Base-by-base conservation (phyloP, 1,140 invertebrate species). In the Trichomalopsis sarcophagae region DNA sequence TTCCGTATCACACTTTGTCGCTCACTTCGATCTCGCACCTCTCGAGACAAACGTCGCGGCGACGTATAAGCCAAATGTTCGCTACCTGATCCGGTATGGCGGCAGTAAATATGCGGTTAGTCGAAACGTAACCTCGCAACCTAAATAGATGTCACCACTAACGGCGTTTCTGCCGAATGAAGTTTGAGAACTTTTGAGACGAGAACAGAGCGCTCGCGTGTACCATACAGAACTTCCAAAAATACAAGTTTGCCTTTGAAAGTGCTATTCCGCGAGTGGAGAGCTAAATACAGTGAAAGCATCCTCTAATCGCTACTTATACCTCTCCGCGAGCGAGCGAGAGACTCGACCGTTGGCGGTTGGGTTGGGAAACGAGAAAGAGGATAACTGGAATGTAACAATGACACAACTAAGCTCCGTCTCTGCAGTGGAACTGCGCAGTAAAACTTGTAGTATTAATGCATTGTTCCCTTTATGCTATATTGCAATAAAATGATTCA, bases 341-440 rank as follows among this genome's bases (percentile, higher is more conserved):
- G 17, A 62, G 14, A 33, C 27, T 79, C 27, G 55, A 79, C 55
- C 55, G 55, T 33, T 1, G 30, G 27, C 36, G 77, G 77, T 36
- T 68, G 55, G 77, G 77, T 36, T 68, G 55, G 36, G 27, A 62
- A 79, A 79, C 77, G 55, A 79, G 77, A 27, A 27, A 21, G 27
- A 66, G 77, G 68, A 55, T 66, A 79, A 79, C 77, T 66, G 11
- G 50, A 68, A 68, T 79, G 77, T 79, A 79, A 79, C 36, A 79
- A 79, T 68, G 77, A 68, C 23, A 55, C 23, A 79, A 79, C 77
- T 79, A 66, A 40, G 55, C 40, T 44, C n/a, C 30, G 33, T 44
- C 27, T 44, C 27, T 66, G 30, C 27, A 79, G 27, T 55, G 55
- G 55, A 30, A 79, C 27, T 33, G 23, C n/a, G 44, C 50, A 79